Base-by-base conservation (phyloP, 2,797 vertebrate species). In the Crocodylus rhombifer region DNA sequence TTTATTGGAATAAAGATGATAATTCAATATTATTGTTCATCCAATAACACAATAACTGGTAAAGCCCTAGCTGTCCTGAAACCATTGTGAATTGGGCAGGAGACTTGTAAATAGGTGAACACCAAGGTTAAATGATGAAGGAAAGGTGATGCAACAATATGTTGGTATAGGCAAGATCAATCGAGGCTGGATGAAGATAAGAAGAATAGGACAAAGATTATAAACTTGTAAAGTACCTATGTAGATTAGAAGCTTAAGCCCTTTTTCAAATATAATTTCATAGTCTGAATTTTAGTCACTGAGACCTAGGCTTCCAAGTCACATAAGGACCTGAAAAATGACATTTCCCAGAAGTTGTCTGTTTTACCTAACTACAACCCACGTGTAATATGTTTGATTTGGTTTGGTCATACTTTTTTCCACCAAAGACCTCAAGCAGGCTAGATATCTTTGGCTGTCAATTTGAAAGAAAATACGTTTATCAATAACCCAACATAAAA, bases 401-500 rank as follows among this genome's bases (percentile, higher is more conserved):
- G 25, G 7, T 28, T 86, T 58, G 4, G 5, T 80, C 90, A 17
- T 9, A 10, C 63, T 93, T 79, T 65, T 89, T 67, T 79, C 75
- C n/a, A 77, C 28, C 16, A 7, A 84, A 36, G 16, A 28, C 7
- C 75, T 64, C 28, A 5, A 74, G 77, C 77, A 25, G n/a, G 2
- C 11, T 26, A 10, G 0, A 0, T 58, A 88, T 63, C 69, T 67
- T 30, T 78, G 36, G 77, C 81, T 80, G 80, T 86, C 58, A 88
- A 92, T 94, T 91, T 85, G 69, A 89, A 88, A 91, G 75, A 88
- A 94, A 93, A n/a, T 28, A 14, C 67, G 82, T 92, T 80, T 95
- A 91, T 95, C 87, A 92, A 62, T 91, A 84, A 93, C 64, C 26
- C 87, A 85, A 92, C 60, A 93, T 11, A n/a, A 18, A 12, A 91